Base-by-base conservation (phyloP, 2,113 vertebrate species). In the Micronisus gabar region DNA sequence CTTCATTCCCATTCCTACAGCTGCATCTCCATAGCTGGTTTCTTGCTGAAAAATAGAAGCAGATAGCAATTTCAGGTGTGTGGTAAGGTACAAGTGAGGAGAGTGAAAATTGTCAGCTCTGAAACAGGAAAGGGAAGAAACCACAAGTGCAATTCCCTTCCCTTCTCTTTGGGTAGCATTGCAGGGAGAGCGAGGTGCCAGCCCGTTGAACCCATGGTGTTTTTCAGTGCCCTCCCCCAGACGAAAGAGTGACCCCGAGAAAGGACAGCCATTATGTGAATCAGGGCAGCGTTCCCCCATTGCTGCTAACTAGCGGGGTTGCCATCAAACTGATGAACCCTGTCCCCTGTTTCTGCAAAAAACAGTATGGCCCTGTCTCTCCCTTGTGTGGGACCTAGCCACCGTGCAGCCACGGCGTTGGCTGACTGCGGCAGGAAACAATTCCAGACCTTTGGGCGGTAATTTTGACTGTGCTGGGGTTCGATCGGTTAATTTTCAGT, bases 311-410 rank as follows among this genome's bases (percentile, higher is more conserved):
- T 34, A 4, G 18, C 0, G 40, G 10, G 11, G 21, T 9, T 58
- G 30, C 34, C 59, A 40, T 32, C 52, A 12, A 38, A 30, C 36
- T 1, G 13, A 38, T 7, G 32, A 32, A 15, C 11, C 0, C 29
- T 0, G 6, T n/a, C 76, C 53, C 63, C 27, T 12, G 11, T 7
- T 18, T 15, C 3, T 8, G 11, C 34, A 47, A 40, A 70, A 38
- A 13, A 36, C n/a, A n/a, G 6, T 5, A 1, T 3, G 9, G n/a
- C 23, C 0, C 53, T 9, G 27, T 6, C 27, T 22, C 32, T 30
- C 16, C 34, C 15, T 16, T 7, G 10, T 1, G 5, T 2, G 58
- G 25, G 18, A 63, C 7, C 7, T 5, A 7, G 45, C 4, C 27
- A n/a, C 21, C 6, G 6, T 1, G 23, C 48, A 40, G 71, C 15